Evolutionary conservation across 23 tunicate genomes (phyloP).

Genomic region (Corella eumyota): DNA sequence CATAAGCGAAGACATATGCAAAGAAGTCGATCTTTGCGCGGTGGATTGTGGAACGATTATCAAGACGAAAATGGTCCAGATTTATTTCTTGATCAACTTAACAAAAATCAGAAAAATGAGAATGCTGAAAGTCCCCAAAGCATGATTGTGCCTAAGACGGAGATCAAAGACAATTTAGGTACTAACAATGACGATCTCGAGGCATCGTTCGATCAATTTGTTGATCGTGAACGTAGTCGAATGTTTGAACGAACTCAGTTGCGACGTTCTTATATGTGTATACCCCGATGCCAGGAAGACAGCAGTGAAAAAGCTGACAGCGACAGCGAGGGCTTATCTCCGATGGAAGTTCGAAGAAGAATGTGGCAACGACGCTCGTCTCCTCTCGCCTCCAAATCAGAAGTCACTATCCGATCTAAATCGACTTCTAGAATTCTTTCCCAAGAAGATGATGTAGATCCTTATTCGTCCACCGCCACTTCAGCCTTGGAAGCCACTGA

Average conservation of each 20-base stretch:
- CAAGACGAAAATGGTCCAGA: constrained; percentile 6
- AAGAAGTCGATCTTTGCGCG: constrained; percentile 10
- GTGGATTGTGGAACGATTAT: constrained; percentile 6
- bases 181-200: constrained; percentile 30
- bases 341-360: constrained; percentile 6
- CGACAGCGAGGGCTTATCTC: constrained; percentile 1
- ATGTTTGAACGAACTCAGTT: constrained; percentile 42
- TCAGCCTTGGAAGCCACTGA: constrained; percentile 1
- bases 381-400: constrained; percentile 28
- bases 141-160: constrained; percentile 6
- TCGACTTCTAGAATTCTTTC: neutral
- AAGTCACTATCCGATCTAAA: neutral
- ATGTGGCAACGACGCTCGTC: constrained; percentile 6
- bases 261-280: constrained; percentile 30
- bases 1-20: neutral
- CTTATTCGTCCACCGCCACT: constrained; percentile 13
- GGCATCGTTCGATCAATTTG: constrained; percentile 18
- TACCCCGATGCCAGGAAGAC: constrained; percentile 1
- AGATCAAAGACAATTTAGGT: no score
- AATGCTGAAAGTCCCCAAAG: constrained; percentile 17
- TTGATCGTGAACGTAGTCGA: constrained; percentile 22
- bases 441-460: constrained; percentile 4
- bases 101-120: neutral
- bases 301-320: neutral
- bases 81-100: neutral